Base-by-base conservation (phyloP, 2,888 invertebrate genomes). In the Baronia brevicornis region DNA sequence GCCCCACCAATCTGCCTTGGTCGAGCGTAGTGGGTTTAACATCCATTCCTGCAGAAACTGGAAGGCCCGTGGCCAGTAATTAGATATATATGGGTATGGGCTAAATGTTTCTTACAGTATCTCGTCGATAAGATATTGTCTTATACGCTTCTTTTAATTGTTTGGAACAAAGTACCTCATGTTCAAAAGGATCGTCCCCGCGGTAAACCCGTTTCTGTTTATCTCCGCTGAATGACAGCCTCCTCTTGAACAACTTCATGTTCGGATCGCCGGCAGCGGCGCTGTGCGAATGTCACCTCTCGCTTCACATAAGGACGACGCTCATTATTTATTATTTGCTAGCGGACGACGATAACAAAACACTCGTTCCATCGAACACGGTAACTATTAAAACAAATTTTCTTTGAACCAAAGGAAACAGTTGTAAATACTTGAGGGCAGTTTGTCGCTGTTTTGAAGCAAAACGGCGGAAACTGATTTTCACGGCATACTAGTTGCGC, bases 161-260 rank as follows among this genome's bases (percentile, higher is more conserved):
- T 10, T 23, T 17, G 7, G 7, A 24, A 5, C 19, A 44, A 54
- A 50, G 58, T 80, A 84, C 84, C 82, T 84, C 84, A 49, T 80
- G 64, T 50, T 74, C 74, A 69, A 82, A 82, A 59, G 84, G 78
- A 63, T 82, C 84, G 53, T 77, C 75, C 46, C 65, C 57, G 45
- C 56, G 65, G 39, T 72, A 59, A 68, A 66, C 71, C 51, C 64
- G 79, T 78, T 79, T 80, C 60, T 75, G 77, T 75, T 84, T 84
- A 70, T 82, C 84, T 61, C 70, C 61, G 54, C 72, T 77, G 67
- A 80, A 74, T 51, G 80, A 82, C 62, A 80, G 65, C 62, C 74
- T 80, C 65, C 82, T 74, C 72, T 74, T 84, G 72, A 84, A 84
- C 66, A 84, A 65, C 69, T 82, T 84, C 82, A 84, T 84, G 64